Evolutionary conservation across 1,140 invertebrate genomes (phyloP), one percentile per base, ranked within the genome.

Genomic region (Berghia stephanieae): DNA sequence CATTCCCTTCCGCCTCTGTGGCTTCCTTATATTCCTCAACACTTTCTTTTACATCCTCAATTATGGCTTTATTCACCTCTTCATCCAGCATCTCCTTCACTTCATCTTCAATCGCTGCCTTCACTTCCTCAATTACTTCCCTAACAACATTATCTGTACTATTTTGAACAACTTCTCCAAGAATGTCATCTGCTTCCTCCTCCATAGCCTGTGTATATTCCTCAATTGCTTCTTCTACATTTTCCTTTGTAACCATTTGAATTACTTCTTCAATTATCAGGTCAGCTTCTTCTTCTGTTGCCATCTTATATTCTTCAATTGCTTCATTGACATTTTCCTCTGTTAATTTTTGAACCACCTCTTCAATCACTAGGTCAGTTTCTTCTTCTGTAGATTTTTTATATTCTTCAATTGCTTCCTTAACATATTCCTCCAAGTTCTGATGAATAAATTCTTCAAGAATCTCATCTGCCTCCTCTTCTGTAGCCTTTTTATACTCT

Each of bases 121-220:
- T 40, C n/a, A n/a, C n/a, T n/a, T n/a, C n/a, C n/a, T n/a, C n/a
- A n/a, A 67, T 75, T 36, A 40, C 42, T n/a, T 55, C 77, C 76
- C 16, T 27, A 34, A 31, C 18, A 27, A 38, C 60, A 8, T 60
- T 8, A 27, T 6, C 8, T 60, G 57, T 60, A 34, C 8, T 60
- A 21, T n/a, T 60, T 10, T 10, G 24, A 60, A 27, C 24, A 36
- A n/a, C n/a, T n/a, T n/a, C n/a, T n/a, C n/a, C n/a, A n/a, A n/a
- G n/a, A n/a, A n/a, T n/a, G n/a, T n/a, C n/a, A n/a, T n/a, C n/a
- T n/a, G n/a, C n/a, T n/a, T 66, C 60, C 24, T 66, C 60, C 21
- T 66, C 60, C 60, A 66, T 66, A 16, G n/a, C 6, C 24, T 81
- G 49, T 52, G 71, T 36, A 49, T 73, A 52, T 27, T 49, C 34